Base-by-base conservation (phyloP, 2,888 invertebrate genomes). In the Eulithis prunata region DNA sequence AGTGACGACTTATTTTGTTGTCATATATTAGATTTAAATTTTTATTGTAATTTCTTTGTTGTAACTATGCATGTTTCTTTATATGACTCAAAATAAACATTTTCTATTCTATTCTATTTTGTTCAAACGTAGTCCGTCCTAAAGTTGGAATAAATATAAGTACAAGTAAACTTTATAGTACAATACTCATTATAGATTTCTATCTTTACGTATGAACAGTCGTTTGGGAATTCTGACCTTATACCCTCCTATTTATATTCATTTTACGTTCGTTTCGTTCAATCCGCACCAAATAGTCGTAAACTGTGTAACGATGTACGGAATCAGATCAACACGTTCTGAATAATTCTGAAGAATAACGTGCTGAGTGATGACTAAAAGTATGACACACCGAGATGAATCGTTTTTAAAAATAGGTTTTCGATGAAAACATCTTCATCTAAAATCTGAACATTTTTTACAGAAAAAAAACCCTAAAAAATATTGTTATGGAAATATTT, bases 161-260 rank as follows among this genome's bases (percentile, higher is more conserved):
- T 38, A 7, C 38, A 8, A 41, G 41, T 11, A 8, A 32, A 41
- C 41, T 41, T 41, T 41, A 38, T 41, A 11, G 0, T 41, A 41
- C 10, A 41, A 41, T 41, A 41, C 41, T 41, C 2, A 5, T 41
- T 8, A 41, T 74, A 81, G 82, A 83, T 83, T 70, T 76, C 69
- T 83, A 85, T 78, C 82, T 72, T 53, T 41, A 41, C 41, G 10
- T 41, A 63, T n/a, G 6, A 46, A 28, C 52, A 70, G 78, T 75
- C 76, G 74, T 74, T 68, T 66, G 67, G 80, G 84, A 78, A 80
- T 82, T 77, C 83, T 85, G 85, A 87, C 49, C 49, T 49, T 49
- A 10, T 7, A 8, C 3, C 88, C 89, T 88, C 86, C 82, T 79
- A 87, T 87, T 63, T 84, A 86, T 83, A 77, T 74, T 64, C 73